A percentile compares a stretch with the other conserved stretches of the same genome.
phyloP scores from a whole-genome alignment of 2,888 invertebrate species.

The Cephus nigrinus region DNA sequence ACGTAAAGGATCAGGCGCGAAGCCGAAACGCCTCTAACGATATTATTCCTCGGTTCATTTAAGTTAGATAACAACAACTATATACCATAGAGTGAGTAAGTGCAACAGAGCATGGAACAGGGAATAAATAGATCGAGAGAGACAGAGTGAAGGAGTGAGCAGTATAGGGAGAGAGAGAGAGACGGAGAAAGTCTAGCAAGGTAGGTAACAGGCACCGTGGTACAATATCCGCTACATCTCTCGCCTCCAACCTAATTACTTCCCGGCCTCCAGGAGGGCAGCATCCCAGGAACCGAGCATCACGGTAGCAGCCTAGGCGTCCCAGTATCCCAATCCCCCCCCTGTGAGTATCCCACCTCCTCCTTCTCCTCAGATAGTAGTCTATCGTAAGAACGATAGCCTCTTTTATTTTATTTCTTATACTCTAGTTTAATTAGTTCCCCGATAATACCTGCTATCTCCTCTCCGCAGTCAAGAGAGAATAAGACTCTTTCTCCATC shows the following conservation, averaged over 20 bases:
- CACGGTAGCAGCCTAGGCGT: conserved; percentile 27
- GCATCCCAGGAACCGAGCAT: conserved; percentile 22
- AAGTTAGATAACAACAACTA: conserved; percentile 63
- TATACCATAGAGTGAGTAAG: neutral
- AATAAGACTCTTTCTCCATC: conserved; percentile 14
- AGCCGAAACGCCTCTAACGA: conserved; percentile 54
- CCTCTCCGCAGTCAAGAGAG: conserved; percentile 38
- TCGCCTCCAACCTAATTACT: conserved; percentile 61
- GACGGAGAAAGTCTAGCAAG: conserved; percentile 3
- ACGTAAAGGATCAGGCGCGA: conserved; percentile 21
- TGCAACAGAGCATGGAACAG: neutral
- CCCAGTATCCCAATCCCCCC: conserved; percentile 21
- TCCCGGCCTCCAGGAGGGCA: conserved; percentile 43
- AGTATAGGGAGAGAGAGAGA: no score
- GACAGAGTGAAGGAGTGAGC: neutral
- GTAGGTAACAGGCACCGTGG: conserved; percentile 39
- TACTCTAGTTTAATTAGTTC: conserved; percentile 62
- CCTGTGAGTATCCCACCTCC: neutral
- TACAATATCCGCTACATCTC: conserved; percentile 61
- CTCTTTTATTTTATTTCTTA: conserved; percentile 60
- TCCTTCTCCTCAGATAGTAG: conserved; percentile 27
- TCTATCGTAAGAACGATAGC: conserved; percentile 53
- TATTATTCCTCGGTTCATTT: conserved; percentile 64
- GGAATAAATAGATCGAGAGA: neutral
- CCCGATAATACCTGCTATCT: conserved; percentile 59